A percentile compares a stretch with the other conserved stretches of the same genome.
Conservation (phyloP, 1,140 invertebrate genomes). For the Drosophila kanapiae region DNA sequence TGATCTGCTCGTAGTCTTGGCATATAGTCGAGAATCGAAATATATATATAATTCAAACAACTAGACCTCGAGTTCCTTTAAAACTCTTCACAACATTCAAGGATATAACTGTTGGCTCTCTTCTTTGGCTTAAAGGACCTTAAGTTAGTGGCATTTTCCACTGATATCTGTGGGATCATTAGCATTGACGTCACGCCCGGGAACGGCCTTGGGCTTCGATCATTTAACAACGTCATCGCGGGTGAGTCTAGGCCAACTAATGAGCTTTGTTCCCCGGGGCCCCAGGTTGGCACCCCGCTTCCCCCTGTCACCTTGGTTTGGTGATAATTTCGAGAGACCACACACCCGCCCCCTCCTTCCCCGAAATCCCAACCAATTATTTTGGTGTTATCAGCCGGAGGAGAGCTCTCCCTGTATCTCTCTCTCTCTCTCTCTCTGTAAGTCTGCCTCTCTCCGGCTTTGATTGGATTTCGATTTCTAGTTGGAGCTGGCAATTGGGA, state of each 20-base stretch:
- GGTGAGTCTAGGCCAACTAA: conserved; percentile 47
- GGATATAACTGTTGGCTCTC: background rate
- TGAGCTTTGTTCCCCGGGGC: conserved; percentile 40
- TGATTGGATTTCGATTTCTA: background rate
- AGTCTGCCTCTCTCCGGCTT: background rate
- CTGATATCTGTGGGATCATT: conserved; percentile 18
- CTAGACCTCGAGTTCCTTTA: too few species aligned
- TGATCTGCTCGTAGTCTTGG: too few species aligned
- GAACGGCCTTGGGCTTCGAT: conserved; percentile 30
- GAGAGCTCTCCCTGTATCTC: background rate
- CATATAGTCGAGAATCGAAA: too few species aligned
- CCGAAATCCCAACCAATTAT: background rate
- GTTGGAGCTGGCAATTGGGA: background rate
- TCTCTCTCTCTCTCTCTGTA: background rate
- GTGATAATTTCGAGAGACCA: conserved; percentile 12
- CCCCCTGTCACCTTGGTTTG: background rate
- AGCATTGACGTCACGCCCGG: conserved; percentile 35
- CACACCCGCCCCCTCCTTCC: background rate
- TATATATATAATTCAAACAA: too few species aligned
- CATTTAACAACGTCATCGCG: conserved; percentile 43
- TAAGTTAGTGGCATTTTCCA: conserved; percentile 19
- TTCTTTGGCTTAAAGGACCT: background rate
- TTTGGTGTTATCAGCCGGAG: conserved; percentile 12
- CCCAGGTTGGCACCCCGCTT: background rate
- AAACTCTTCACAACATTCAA: too few species aligned